Evolutionary conservation across 1,140 invertebrate species (phyloP), one percentile per base, ranked within the genome.

Genomic region (Potamilus streckersoni): DNA sequence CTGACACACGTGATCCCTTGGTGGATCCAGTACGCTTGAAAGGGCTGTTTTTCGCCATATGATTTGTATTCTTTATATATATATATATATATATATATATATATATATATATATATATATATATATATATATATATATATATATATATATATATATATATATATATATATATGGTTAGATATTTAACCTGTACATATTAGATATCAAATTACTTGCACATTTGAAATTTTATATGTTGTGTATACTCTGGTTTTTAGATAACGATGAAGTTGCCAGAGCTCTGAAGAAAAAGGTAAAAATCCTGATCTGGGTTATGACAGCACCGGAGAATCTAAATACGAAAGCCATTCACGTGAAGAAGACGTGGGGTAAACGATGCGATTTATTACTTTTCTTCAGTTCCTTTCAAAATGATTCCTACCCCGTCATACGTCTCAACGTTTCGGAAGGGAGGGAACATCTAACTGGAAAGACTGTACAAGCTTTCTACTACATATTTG

Each of bases 291-390:
- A 82, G 85, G 90, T 93, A 6, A 92, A 95, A 66, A 93, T 99
- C 0, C 91, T 99, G 1, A 99, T 98, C 87, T 99, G 97, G 97
- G 92, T 99, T 15, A 96, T 99, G 94, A 99, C 97, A 0, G 93
- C 93, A 79, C 97, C 97, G 11, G 92, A 92, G 58, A 98, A 97
- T 86, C 96, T 99, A 85, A 91, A 96, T 83, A 94, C 93, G 74
- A 97, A 97, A 89, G 97, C 97, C 0, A 92, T 92, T 31, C 96
- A 98, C 82, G 96, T 99, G 0, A 97, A 98, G 89, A 94, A 95
- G 1, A 99, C 98, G 1, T 99, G 98, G 98, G 97, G 95, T 0
- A 94, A 94, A 86, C 91, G 97, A 31, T 99, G 97, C 86, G 98
- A 98, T 86, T 94, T 79, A 23, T 31, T 84, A 13, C 66, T 88